Evolutionary conservation across 2,797 vertebrate species (phyloP).

Genomic region (Huso huso): DNA sequence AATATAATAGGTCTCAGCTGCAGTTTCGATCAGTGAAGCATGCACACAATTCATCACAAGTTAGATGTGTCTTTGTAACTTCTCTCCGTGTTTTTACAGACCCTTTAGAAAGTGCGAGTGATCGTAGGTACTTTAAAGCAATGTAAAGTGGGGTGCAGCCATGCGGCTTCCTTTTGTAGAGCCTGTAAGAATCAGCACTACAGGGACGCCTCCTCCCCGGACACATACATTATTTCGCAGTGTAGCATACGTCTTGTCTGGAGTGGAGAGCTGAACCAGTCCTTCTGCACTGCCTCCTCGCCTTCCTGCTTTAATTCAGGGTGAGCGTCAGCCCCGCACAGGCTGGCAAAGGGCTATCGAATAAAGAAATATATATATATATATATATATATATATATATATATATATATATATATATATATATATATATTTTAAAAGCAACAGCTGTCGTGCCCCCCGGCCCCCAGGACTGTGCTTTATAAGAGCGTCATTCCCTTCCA

Average conservation of each 20-base stretch:
- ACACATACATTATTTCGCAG: constrained; percentile 57
- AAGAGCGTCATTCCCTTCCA: neutral
- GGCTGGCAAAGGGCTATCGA: neutral
- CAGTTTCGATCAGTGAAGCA: constrained; percentile 54
- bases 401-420: neutral
- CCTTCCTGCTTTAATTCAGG: constrained; percentile 13
- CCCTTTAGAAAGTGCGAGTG: constrained; percentile 19
- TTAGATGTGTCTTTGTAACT: constrained; percentile 49
- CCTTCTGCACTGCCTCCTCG: constrained; percentile 31
- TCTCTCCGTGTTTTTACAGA: constrained; percentile 39
- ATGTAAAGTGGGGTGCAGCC: constrained; percentile 12
- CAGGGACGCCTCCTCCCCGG: constrained; percentile 26
- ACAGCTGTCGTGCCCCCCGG: neutral
- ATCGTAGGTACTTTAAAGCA: neutral
- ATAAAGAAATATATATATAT: constrained; percentile 5
- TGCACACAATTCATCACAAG: constrained; percentile 64
- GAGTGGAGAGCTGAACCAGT: constrained; percentile 39
- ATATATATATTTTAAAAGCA: constrained; percentile 4
- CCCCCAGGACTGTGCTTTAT: neutral
- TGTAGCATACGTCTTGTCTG: constrained; percentile 51
- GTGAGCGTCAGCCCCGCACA: constrained; percentile 3
- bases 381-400: constrained; percentile 8
- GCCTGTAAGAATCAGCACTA: too few relatives aligned
- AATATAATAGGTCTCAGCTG: constrained; percentile 66
- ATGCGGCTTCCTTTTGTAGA: neutral